These are phyloP conservation scores for Rosalia funebris DNA, from an alignment of 2,888 invertebrate species.

Conservation along the genomic window DNA sequence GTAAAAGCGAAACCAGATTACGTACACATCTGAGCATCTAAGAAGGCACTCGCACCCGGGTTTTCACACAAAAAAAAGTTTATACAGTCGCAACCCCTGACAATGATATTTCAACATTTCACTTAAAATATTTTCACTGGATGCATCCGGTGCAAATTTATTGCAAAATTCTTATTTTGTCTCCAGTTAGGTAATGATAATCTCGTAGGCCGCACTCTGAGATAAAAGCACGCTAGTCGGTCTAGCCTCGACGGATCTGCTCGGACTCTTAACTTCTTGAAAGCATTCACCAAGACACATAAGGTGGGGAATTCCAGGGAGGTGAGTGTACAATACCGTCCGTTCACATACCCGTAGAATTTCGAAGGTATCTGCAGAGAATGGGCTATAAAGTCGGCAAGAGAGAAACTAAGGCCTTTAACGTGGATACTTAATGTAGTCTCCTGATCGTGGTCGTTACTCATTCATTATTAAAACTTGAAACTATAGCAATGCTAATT, in stretches of 20 bases:
- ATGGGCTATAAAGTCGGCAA: neutral
- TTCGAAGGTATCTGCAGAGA: constrained; percentile 20
- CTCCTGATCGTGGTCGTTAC: no score
- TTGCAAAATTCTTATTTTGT: constrained; percentile 12
- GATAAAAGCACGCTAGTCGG: constrained; percentile 18
- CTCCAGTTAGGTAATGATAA: constrained; percentile 12
- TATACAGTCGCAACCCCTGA: constrained; percentile 6
- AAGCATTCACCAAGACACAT: constrained; percentile 32
- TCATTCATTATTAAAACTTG: no score
- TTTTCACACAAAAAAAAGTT: no score
- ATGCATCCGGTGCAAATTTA: constrained; percentile 18
- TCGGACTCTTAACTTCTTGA: constrained; percentile 21
- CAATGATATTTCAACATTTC: constrained; percentile 12
- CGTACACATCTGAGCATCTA: constrained; percentile 10
- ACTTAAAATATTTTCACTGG: constrained; percentile 21
- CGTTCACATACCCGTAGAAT: constrained; percentile 35
- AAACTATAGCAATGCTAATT: no score
- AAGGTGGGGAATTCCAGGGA: constrained; percentile 42
- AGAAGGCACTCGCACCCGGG: neutral
- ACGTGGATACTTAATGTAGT: no score
- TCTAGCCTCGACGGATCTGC: constrained; percentile 23
- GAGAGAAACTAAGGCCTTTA: neutral
- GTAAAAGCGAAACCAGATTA: constrained; percentile 23
- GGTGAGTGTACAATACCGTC: constrained; percentile 44
- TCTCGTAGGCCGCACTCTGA: constrained; percentile 8